Conservation (phyloP, 2,797 vertebrate genomes). For the Pangasius djambal region DNA sequence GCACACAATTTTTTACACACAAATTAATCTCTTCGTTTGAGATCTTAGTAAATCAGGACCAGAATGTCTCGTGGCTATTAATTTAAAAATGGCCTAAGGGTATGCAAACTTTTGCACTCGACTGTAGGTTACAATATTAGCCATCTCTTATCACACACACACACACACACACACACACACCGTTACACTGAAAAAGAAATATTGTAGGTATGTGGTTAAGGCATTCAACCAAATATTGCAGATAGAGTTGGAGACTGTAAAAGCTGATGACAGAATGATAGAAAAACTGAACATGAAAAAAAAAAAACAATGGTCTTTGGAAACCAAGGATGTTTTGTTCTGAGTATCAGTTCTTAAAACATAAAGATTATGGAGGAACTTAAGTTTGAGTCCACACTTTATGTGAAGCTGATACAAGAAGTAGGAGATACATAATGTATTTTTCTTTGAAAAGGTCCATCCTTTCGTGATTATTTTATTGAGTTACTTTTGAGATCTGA, state of each 20-base stretch:
- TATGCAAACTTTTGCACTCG: conserved; percentile 8
- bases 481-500: conserved; percentile 9
- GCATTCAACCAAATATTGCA: conserved; percentile 97
- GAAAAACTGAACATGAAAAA: conserved; percentile 56
- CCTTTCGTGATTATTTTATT: background rate
- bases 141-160: conserved; percentile 4
- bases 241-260: conserved; percentile 87
- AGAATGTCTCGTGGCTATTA: background rate
- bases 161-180: conserved; percentile 48
- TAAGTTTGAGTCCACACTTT: conserved; percentile 25
- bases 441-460: conserved; percentile 57
- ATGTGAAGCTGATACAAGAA: conserved; percentile 45
- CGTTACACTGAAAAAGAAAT: conserved; percentile 66
- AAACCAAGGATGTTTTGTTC: conserved; percentile 93
- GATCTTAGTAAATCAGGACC: background rate
- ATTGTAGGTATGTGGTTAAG: conserved; percentile 84
- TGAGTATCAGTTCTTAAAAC: conserved; percentile 82
- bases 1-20: background rate
- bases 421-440: conserved; percentile 59
- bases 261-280: background rate
- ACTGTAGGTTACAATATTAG: background rate
- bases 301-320: conserved; percentile 87
- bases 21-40: background rate
- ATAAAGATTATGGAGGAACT: conserved; percentile 68
- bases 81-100: background rate